Percentiles rank a stretch among this genome's conserved stretches.
phyloP scores from a whole-genome alignment of 2,797 vertebrate species.

The Diplodus puntazzo region DNA sequence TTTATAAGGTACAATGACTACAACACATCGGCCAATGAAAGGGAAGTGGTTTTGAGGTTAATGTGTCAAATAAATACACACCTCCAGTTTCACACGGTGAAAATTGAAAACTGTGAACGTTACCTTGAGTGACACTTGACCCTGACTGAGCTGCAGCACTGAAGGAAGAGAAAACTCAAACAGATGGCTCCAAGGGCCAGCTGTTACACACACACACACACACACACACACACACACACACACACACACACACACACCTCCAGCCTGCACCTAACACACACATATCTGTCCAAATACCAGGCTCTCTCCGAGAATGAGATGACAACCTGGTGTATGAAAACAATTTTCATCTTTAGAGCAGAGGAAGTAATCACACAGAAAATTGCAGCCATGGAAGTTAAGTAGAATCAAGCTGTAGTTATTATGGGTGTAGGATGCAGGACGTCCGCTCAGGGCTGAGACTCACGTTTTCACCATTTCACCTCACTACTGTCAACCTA shows the following conservation, averaged over 20 bases:
- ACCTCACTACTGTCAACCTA: constrained; percentile 49
- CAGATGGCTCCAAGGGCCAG: constrained; percentile 58
- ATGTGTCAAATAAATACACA: constrained; percentile 28
- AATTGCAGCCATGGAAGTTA: constrained; percentile 58
- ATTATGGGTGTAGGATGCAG: constrained; percentile 55
- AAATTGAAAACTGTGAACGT: constrained; percentile 22
- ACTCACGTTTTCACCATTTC: constrained; percentile 41
- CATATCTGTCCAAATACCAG: constrained; percentile 3
- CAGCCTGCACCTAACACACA: constrained; percentile 1
- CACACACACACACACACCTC: constrained; percentile 4
- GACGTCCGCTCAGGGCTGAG: not conserved
- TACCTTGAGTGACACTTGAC: constrained; percentile 51
- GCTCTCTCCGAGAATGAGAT: constrained; percentile 6
- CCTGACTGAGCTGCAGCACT: constrained; percentile 21
- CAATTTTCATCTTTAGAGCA: constrained; percentile 63
- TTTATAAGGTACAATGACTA: not conserved
- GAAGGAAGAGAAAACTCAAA: constrained; percentile 40
- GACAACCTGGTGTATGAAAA: constrained; percentile 64
- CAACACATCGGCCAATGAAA: not conserved
- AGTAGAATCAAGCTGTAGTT: constrained; percentile 49
- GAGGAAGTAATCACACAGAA: constrained; percentile 74
- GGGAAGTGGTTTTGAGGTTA: not conserved
- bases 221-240: constrained; percentile 5
- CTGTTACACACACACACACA: constrained; percentile 33
- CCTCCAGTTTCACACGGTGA: not conserved